Conservation (phyloP, 2,888 invertebrate species). For the Resseliella maxima region DNA sequence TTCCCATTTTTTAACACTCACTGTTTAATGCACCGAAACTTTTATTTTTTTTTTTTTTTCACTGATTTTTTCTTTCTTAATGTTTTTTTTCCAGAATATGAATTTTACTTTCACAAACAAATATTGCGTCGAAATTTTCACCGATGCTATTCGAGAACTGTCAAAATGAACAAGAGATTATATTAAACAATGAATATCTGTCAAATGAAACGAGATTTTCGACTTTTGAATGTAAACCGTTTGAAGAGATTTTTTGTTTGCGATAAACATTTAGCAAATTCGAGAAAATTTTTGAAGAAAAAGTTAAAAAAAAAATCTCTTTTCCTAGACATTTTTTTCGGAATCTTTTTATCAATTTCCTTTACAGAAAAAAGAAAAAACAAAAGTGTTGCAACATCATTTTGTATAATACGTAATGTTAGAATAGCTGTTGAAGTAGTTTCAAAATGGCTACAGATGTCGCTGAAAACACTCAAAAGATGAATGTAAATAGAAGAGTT, state of each 20-base stretch:
- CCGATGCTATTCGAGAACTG: neutral
- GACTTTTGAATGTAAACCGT: neutral
- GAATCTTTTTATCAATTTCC: too few species aligned
- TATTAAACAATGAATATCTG: neutral
- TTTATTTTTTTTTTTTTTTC: neutral
- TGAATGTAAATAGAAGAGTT: neutral
- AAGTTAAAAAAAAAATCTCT: neutral
- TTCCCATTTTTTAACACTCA: neutral
- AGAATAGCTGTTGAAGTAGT: neutral
- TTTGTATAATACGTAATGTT: too few species aligned
- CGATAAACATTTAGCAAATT: neutral
- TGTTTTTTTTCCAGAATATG: slow-evolving; percentile 1
- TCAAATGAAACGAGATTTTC: slow-evolving; percentile 10
- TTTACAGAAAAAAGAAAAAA: too few species aligned
- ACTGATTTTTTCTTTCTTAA: neutral
- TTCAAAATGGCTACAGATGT: neutral
- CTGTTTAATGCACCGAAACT: neutral
- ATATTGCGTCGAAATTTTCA: neutral
- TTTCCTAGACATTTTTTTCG: neutral
- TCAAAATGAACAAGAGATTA: neutral
- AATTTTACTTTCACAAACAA: neutral
- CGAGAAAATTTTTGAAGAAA: neutral
- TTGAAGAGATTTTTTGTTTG: neutral
- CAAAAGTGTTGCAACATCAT: neutral
- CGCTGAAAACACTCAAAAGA: neutral